phyloP scores from a whole-genome alignment of 2,797 vertebrate genomes.

The Microchirus variegatus region DNA sequence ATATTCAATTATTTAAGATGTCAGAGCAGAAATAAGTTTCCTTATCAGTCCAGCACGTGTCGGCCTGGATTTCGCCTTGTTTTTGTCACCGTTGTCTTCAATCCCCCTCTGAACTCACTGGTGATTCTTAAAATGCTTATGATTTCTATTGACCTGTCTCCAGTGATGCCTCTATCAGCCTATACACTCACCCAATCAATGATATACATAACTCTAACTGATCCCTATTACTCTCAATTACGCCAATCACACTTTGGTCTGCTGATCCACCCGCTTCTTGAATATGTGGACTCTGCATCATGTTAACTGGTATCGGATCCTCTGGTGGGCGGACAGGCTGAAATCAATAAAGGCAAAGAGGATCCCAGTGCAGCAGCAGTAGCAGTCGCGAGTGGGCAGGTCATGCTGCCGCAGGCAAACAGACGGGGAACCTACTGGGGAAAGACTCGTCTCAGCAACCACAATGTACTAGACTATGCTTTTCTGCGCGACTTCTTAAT shows the following conservation, averaged over 20 bases:
- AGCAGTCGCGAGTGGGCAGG: conserved; percentile 34
- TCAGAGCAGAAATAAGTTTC: too few relatives aligned
- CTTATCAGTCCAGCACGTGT: too few relatives aligned
- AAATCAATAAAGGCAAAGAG: conserved; percentile 57
- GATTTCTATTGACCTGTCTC: conserved; percentile 57
- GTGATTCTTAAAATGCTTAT: conserved; percentile 57
- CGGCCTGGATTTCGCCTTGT: too few relatives aligned
- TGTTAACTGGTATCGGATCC: conserved; percentile 68
- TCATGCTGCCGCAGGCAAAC: conserved; percentile 35
- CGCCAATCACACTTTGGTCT: conserved; percentile 31
- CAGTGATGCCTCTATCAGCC: conserved; percentile 65
- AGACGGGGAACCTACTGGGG: conserved; percentile 31
- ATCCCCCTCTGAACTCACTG: conserved; percentile 2
- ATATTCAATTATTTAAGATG: too few relatives aligned
- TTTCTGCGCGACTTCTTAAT: conserved; percentile 48
- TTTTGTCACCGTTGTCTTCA: too few relatives aligned
- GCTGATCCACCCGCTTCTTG: conserved; percentile 54
- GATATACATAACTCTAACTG: conserved; percentile 58
- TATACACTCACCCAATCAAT: conserved; percentile 72
- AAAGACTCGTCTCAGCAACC: conserved; percentile 33
- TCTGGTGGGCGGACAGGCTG: conserved; percentile 60
- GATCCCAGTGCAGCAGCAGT: conserved; percentile 38
- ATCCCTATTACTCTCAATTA: conserved; percentile 77
- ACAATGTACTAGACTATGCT: conserved; percentile 14
- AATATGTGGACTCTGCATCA: conserved; percentile 73